phyloP scores from a whole-genome alignment of 2,888 invertebrate genomes.

The Mamestra brassicae region DNA sequence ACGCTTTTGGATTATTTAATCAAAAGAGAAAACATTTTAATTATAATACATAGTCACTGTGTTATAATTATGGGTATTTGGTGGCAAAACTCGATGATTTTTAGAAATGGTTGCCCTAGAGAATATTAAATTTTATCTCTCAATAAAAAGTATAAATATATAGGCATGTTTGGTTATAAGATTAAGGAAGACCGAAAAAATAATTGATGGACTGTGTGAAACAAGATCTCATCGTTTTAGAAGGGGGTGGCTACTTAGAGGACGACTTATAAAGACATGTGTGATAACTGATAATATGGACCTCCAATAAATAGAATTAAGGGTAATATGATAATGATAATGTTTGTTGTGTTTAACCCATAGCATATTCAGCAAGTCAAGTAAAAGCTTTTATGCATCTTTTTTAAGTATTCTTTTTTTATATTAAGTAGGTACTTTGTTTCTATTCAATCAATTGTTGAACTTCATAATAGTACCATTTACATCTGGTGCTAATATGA shows the following conservation, averaged over 20 bases:
- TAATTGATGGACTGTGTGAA: background rate
- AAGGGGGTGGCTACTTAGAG: background rate
- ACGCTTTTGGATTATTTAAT: constrained; percentile 21
- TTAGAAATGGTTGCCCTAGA: background rate
- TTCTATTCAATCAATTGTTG: no score
- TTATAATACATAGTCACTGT: background rate
- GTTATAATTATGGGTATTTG: no score
- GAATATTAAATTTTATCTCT: background rate
- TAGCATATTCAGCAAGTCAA: no score
- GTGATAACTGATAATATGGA: no score
- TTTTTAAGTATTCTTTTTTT: no score
- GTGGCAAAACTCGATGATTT: background rate
- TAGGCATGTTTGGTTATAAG: background rate
- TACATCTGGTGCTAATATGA: no score
- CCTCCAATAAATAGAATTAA: no score
- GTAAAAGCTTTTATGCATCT: no score
- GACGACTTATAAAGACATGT: background rate
- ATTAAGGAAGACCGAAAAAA: background rate
- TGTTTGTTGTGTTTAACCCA: no score
- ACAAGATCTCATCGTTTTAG: background rate
- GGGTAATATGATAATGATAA: no score
- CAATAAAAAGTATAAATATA: background rate
- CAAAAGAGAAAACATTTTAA: background rate
- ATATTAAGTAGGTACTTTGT: no score
- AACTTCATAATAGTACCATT: no score